Base-by-base conservation (phyloP, 53 echinoderm and acorn worm species). In the Holothuria scabra region DNA sequence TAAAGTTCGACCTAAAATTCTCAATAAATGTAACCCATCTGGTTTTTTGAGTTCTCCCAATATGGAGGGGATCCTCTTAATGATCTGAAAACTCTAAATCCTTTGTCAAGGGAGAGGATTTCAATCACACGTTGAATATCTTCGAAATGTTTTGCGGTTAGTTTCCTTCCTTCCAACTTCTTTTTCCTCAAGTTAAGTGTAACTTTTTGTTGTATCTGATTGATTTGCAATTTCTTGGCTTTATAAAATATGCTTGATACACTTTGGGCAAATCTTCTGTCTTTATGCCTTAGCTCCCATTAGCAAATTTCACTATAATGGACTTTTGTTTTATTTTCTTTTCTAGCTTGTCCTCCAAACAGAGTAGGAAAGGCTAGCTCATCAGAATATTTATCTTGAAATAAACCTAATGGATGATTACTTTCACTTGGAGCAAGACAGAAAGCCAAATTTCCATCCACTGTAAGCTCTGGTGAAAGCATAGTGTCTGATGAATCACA, bases 161-260 rank as follows among this genome's bases (percentile, higher is more conserved):
- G 25, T 28, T 81, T 56, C 22, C 61, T 56, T 23, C 81, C 81
- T 52, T 48, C 2, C 10, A 78, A 44, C 12, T 37, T 78, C 18
- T 84, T 35, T 19, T 84, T 52, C 28, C 79, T 2, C 29, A 88
- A 19, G 31, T 76, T 84, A 16, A 88, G 60, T 76, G 76, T 74
- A 1, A 57, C 60, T 64, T 64, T 88, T 55, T 88, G 84, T 28
- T 83, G 28, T 31, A 88, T n/a, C n/a, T n/a, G n/a, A n/a, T n/a
- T n/a, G n/a, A n/a, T n/a, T n/a, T n/a, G n/a, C n/a, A n/a, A n/a
- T 84, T 66, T 83, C 55, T 88, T 88, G 23, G 52, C 60, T 84
- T 83, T 88, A 84, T 83, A 84, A 41, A 88, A 88, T 20, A 88
- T 60, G 49, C 84, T 88, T 28, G 63, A 55, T 16, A 88, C 41